Evolutionary conservation across 2,888 invertebrate species (phyloP).

Genomic region (Himalopsyche kuldschensis): DNA sequence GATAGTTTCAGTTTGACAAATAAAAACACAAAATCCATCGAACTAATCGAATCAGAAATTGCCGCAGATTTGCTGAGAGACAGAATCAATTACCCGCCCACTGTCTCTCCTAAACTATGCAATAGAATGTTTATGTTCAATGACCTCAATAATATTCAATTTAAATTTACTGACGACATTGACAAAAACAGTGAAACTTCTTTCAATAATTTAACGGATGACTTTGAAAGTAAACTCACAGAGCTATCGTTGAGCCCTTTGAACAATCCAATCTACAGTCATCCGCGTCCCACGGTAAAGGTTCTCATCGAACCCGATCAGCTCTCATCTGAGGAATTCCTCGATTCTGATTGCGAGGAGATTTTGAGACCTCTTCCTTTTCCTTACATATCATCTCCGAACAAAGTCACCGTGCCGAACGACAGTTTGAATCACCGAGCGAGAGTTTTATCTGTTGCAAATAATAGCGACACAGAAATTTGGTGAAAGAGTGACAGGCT

Average conservation of each 20-base stretch:
- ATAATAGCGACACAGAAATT: conserved; percentile 72
- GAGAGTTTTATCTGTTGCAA: conserved; percentile 65
- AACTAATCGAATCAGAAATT: conserved; percentile 64
- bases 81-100: conserved; percentile 71
- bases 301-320: conserved; percentile 24
- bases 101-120: conserved; percentile 62
- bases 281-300: conserved; percentile 46
- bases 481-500: conserved; percentile 58
- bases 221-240: conserved; percentile 52
- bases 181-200: conserved; percentile 19
- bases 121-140: conserved; percentile 49
- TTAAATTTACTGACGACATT: conserved; percentile 34
- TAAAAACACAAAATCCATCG: conserved; percentile 58
- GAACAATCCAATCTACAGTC: conserved; percentile 51
- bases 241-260: conserved; percentile 55
- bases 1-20: conserved; percentile 54
- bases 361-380: conserved; percentile 54
- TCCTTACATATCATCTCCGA: conserved; percentile 50
- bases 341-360: conserved; percentile 57
- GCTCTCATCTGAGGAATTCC: conserved; percentile 52
- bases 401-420: conserved; percentile 65
- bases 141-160: conserved; percentile 33
- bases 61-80: conserved; percentile 66
- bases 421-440: conserved; percentile 66
- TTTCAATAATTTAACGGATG: conserved; percentile 18